These are phyloP conservation scores for Tetragonula carbonaria DNA, from an alignment of 2,888 invertebrate genomes.

Conservation along the genomic window DNA sequence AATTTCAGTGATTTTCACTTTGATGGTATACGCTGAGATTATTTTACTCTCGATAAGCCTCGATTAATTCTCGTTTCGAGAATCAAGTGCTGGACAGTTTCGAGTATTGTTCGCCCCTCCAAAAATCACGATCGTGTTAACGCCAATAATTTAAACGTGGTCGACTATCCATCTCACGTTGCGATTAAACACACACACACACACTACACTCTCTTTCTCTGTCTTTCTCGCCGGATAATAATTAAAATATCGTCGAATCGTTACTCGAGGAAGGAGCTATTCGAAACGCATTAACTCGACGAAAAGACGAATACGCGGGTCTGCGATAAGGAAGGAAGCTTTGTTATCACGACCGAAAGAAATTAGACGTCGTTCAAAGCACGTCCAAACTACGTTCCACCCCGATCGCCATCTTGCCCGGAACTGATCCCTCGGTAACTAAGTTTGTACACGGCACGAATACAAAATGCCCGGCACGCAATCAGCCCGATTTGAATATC, in stretches of 20 bases:
- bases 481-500: slow-evolving; percentile 54
- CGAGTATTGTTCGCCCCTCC: too few relatives aligned
- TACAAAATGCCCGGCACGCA: slow-evolving; percentile 53
- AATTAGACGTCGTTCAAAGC: slow-evolving; percentile 44
- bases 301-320: neutral
- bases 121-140: neutral
- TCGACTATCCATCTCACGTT: neutral
- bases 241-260: neutral
- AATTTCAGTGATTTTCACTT: too few relatives aligned
- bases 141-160: neutral
- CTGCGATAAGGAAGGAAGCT: neutral
- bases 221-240: neutral
- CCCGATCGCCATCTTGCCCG: slow-evolving; percentile 41
- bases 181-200: too few relatives aligned
- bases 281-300: neutral
- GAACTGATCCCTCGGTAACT: slow-evolving; percentile 53
- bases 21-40: too few relatives aligned
- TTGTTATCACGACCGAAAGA: slow-evolving; percentile 28
- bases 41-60: too few relatives aligned
- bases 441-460: slow-evolving; percentile 53
- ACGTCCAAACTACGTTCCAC: slow-evolving; percentile 20
- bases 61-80: too few relatives aligned
- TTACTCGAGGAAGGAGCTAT: neutral
- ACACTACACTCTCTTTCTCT: too few relatives aligned
- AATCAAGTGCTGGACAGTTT: too few relatives aligned